Evolutionary conservation across 2,113 vertebrate genomes (phyloP), one percentile per base, ranked within the genome.

Genomic region (Charadrius vociferus): DNA sequence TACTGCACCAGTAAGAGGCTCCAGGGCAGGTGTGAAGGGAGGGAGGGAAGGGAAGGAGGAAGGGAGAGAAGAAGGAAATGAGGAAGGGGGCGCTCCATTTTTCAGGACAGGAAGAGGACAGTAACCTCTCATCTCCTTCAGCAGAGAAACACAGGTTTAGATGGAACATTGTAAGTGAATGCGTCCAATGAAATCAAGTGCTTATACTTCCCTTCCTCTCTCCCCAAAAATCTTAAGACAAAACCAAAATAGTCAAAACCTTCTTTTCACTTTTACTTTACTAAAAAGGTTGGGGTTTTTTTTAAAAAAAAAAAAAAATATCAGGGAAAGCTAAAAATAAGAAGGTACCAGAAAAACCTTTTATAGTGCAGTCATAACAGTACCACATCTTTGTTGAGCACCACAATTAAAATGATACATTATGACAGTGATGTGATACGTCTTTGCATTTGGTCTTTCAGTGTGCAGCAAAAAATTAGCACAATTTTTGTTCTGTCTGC

Each of bases 281-380:
- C 58, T 56, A 45, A 88, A 86, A 68, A 26, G 5, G 10, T 39
- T 41, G 11, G 9, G n/a, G n/a, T n/a, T 24, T 37, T 62, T 24
- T 37, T 62, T 7, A 2, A 36, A 73, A 91, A 88, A 59, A 29
- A n/a, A 47, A n/a, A n/a, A n/a, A 95, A 91, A 70, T 94, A 41
- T 82, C 84, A 94, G 21, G 18, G 52, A 34, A 90, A 86, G 24
- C 65, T 88, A 88, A 88, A 96, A 90, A 95, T 86, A 96, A 74
- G 22, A 92, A 93, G 58, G 37, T 72, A 82, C 26, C 49, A 92
- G 74, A 94, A 90, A 94, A 93, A 37, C 19, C 53, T 95, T 96
- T 93, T 86, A 83, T 70, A 72, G 36, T 78, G 45, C 58, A 92
- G 87, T 96, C 74, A 90, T 86, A 95, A 65, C 53, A 93, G 62